A percentile compares a stretch with the other conserved stretches of the same genome.
Conservation (phyloP, 2,113 vertebrate genomes). For the Apaloderma vittatum region DNA sequence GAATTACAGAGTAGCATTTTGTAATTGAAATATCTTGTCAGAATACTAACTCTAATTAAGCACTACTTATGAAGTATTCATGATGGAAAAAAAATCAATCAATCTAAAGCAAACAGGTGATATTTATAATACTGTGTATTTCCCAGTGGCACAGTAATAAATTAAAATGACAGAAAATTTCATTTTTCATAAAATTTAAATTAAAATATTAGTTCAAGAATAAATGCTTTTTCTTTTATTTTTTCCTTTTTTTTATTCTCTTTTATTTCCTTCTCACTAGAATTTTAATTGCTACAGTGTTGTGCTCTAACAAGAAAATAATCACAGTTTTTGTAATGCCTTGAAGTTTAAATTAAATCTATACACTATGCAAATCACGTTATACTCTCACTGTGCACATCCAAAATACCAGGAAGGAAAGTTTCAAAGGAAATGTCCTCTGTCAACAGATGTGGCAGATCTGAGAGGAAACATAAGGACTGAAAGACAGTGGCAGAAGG, state of each 20-base stretch:
- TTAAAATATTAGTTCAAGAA: neutral
- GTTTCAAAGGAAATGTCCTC: neutral
- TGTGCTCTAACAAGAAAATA: neutral
- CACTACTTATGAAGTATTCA: neutral
- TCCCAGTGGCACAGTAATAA: neutral
- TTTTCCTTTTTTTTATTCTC: neutral
- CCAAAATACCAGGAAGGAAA: neutral
- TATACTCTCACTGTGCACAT: neutral
- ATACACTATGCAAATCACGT: neutral
- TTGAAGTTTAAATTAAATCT: neutral
- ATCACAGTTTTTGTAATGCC: neutral
- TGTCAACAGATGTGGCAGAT: neutral
- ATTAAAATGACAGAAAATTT: neutral
- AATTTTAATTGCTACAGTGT: neutral
- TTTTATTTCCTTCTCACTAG: neutral
- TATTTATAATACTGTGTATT: neutral
- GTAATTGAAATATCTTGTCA: neutral
- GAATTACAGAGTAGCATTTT: neutral
- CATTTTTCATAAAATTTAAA: neutral
- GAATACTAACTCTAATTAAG: neutral
- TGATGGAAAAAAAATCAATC: neutral
- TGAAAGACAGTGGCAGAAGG: neutral
- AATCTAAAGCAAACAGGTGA: neutral
- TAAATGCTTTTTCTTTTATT: rapidly evolving
- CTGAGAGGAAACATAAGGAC: neutral